Evolutionary conservation across 2,113 vertebrate genomes (phyloP), one percentile per base, ranked within the genome.

Genomic region (Chaetops frenatus): DNA sequence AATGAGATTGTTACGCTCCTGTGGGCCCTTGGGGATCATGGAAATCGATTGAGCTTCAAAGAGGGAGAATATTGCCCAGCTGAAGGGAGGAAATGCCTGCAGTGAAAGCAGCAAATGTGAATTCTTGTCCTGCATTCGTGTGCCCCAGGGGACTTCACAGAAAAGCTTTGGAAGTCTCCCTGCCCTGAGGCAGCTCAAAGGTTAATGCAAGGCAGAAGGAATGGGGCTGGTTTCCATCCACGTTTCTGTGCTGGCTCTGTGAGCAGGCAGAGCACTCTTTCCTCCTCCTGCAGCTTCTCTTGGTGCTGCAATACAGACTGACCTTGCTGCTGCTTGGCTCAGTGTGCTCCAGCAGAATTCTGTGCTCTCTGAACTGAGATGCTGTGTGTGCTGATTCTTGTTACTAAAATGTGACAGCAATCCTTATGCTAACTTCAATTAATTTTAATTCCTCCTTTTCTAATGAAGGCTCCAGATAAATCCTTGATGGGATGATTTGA

Each of bases 181-280:
- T 48, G 1, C 14, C 56, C 69, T 61, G 38, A 2, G 28, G 66
- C 17, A 47, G 53, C 51, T 57, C 13, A 17, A 15, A 35, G 62
- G 54, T 38, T 53, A 48, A 21, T 15, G n/a, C 50, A 38, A 48
- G 45, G 35, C 33, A 7, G 27, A 8, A 40, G 50, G 47, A 45
- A 6, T 19, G 65, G 65, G 35, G 16, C 9, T 71, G 2, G 1
- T 13, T 47, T 12, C 64, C 28, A 2, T 25, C 60, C 0, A 0
- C 0, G 0, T n/a, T 81, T 47, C 40, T 7, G n/a, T 22, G 0
- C 35, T 80, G 70, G 27, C 90, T 69, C 40, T 5, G 2, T 23
- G 19, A 33, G 35, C 35, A 67, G 58, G 56, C 3, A 22, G 70
- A 65, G 69, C 48, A 4, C 67, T 53, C 1, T 0, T 25, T 57